These are phyloP conservation scores for Chalcosyrphus nemorum DNA, from an alignment of 2,888 invertebrate species.

Conservation along the genomic window DNA sequence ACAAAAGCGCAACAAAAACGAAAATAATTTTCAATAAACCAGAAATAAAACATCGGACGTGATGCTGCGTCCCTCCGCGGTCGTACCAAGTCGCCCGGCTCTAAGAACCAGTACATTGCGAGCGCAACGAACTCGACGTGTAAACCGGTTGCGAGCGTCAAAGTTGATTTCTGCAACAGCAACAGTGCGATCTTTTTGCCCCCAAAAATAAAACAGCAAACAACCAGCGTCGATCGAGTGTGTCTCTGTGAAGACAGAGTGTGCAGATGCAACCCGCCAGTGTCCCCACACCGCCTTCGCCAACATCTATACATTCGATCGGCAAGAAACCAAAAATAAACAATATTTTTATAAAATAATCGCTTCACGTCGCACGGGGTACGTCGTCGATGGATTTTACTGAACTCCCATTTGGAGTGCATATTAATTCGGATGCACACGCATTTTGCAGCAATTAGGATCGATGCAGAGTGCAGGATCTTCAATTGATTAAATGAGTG, in stretches of 20 bases:
- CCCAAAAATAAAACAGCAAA: conserved; percentile 51
- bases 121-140: conserved; percentile 56
- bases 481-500: too few species aligned
- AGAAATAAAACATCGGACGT: conserved; percentile 61
- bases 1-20: conserved; percentile 50
- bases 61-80: background rate
- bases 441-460: conserved; percentile 12
- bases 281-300: background rate
- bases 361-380: too few species aligned
- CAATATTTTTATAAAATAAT: conserved; percentile 47
- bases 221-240: conserved; percentile 8
- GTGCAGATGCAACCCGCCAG: background rate
- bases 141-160: conserved; percentile 65
- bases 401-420: conserved; percentile 30
- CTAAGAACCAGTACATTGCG: conserved; percentile 3
- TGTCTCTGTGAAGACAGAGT: background rate
- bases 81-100: conserved; percentile 6
- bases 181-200: conserved; percentile 47
- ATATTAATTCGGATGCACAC: conserved; percentile 1
- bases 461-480: too few species aligned
- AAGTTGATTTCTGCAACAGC: conserved; percentile 55
- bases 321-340: conserved; percentile 38
- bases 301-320: background rate
- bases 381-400: conserved; percentile 13
- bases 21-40: conserved; percentile 71